Evolutionary conservation across 2,113 vertebrate genomes (phyloP), one percentile per base, ranked within the genome.

Genomic region (Myanophis thanlyinensis): DNA sequence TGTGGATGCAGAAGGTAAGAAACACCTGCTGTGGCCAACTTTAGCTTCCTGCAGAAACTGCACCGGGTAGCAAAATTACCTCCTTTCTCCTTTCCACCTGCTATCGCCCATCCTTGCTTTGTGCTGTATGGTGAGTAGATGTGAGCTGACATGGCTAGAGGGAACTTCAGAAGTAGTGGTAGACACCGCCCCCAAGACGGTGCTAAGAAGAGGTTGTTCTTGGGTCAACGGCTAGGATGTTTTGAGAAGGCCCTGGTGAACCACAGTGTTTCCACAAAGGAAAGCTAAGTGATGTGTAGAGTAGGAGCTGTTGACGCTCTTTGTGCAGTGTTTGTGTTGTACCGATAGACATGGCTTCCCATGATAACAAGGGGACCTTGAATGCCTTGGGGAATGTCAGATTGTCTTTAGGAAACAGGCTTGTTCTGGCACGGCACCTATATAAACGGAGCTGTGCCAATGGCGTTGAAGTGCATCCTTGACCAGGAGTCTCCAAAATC

Each of bases 1-100:
- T 12, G 91, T 95, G 27, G 94, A 93, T 51, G 93, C 94, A 91
- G 95, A 97, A 98, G 98, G 98, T 98, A 98, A 93, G 96, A 93
- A 91, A 62, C 25, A 0, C 1, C 5, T 85, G 85, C 15, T 52
- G 2, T 1, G 15, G 8, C 51, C 30, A 35, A 53, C n/a, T 22
- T n/a, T 18, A 52, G 47, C 20, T 59, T 30, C 23, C 91, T 46
- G 54, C 0, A 80, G 35, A 18, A 80, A 80, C 67, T 9, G 18
- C 22, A 40, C 9, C 35, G 22, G 5, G 35, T 80, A 80, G 18
- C 67, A 9, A 40, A 80, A 80, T 44, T 44, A 44, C 1, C 18
- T 40, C 18, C 62, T 35, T 6, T 35, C 62, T 35, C 62, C 11
- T 80, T 80, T 35, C 35, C 35, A 22, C 18, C 2, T 80, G 35